These are phyloP conservation scores for Altica lythri DNA, from an alignment of 2,888 invertebrate species.

Conservation along the genomic window DNA sequence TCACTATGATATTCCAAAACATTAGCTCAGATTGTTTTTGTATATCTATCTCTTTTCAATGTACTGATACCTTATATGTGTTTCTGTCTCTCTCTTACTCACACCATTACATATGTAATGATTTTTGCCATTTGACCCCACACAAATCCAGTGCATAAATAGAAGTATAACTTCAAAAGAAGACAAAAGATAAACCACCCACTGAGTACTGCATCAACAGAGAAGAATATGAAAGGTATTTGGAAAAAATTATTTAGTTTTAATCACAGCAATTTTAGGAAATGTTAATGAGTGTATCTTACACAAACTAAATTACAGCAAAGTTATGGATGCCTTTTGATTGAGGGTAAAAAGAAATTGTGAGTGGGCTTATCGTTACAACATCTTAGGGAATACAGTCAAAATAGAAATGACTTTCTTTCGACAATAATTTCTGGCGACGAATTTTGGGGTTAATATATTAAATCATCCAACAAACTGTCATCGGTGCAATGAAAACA, in stretches of 20 bases:
- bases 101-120: too few relatives aligned
- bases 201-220: not conserved
- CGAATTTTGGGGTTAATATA: not conserved
- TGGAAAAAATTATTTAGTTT: not conserved
- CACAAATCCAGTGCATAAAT: too few relatives aligned
- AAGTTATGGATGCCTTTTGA: not conserved
- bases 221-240: not conserved
- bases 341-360: not conserved
- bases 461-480: not conserved
- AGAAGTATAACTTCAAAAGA: too few relatives aligned
- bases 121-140: too few relatives aligned
- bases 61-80: too few relatives aligned
- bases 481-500: not conserved
- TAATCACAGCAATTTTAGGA: not conserved
- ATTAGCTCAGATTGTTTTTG: too few relatives aligned
- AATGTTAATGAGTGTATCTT: not conserved
- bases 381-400: not conserved
- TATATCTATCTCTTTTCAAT: too few relatives aligned
- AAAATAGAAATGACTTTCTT: not conserved
- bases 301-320: not conserved
- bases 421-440: not conserved
- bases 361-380: not conserved
- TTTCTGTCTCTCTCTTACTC: too few relatives aligned
- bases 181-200: too few relatives aligned
- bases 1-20: too few relatives aligned